Percentiles rank a stretch among this genome's conserved stretches.
Conservation (phyloP, 2,113 vertebrate species). For the Pelmatolapia mariae region DNA sequence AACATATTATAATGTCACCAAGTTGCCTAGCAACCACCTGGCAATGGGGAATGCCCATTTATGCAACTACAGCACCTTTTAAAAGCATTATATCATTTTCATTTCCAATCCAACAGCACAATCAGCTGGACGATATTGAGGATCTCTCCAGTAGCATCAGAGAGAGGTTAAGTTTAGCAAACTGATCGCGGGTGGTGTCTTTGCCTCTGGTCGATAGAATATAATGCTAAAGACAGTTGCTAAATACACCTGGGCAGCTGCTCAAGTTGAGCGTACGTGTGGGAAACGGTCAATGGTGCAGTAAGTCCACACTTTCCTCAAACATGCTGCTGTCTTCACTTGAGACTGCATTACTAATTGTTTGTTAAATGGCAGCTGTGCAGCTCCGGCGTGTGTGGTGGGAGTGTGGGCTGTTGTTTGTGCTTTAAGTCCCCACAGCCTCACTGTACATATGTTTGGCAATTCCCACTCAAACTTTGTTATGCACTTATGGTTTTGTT, state of each 20-base stretch:
- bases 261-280: background rate
- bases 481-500: background rate
- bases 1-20: rapidly evolving
- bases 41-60: background rate
- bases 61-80: background rate
- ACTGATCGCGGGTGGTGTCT: rapidly evolving
- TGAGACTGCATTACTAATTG: background rate
- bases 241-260: background rate
- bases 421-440: background rate
- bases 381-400: background rate
- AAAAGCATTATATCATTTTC: background rate
- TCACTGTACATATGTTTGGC: background rate
- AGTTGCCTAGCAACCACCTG: background rate
- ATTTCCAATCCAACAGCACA: background rate
- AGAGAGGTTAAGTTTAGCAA: background rate
- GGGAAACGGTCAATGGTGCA: background rate
- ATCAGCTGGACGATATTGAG: background rate
- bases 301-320: background rate
- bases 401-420: background rate
- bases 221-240: background rate
- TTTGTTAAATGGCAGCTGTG: background rate
- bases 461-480: background rate
- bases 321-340: background rate
- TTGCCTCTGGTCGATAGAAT: rapidly evolving
- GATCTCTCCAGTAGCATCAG: background rate